Evolutionary conservation across 1,140 invertebrate genomes (phyloP).

Genomic region (Aphidius gifuensis): DNA sequence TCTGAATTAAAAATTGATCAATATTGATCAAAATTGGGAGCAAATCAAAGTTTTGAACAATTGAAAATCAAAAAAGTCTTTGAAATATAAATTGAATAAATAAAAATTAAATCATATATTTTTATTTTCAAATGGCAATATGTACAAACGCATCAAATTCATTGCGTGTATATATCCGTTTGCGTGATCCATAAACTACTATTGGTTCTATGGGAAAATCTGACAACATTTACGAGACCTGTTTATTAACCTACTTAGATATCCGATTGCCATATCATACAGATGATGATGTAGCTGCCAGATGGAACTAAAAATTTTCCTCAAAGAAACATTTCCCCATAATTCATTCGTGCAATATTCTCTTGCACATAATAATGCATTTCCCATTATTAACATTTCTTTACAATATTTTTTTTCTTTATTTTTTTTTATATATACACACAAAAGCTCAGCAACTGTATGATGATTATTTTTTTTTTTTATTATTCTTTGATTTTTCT

Average conservation of each 20-base stretch:
- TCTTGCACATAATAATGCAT: background rate
- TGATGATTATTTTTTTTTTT: slow-evolving; percentile 8
- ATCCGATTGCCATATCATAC: slow-evolving; percentile 27
- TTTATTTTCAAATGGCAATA: background rate
- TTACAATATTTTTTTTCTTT: background rate
- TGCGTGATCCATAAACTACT: slow-evolving; percentile 33
- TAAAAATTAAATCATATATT: too few species aligned
- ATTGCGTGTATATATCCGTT: slow-evolving; percentile 31
- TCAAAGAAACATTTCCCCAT: slow-evolving; percentile 15
- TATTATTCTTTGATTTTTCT: slow-evolving; percentile 1
- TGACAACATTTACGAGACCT: slow-evolving; percentile 36
- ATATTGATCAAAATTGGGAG: too few species aligned
- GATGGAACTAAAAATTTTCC: background rate
- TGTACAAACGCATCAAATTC: slow-evolving; percentile 30
- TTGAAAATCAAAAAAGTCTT: too few species aligned
- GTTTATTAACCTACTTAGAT: slow-evolving; percentile 45
- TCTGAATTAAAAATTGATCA: too few species aligned
- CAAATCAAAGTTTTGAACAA: too few species aligned
- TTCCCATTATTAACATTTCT: slow-evolving; percentile 2
- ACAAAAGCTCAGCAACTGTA: background rate
- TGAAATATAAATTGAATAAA: background rate
- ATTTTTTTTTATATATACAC: background rate
- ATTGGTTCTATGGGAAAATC: slow-evolving; percentile 42
- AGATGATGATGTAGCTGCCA: slow-evolving; percentile 35
- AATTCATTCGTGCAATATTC: slow-evolving; percentile 1